Base-by-base conservation (phyloP, 2,113 vertebrate genomes). In the Varanus salvator region DNA sequence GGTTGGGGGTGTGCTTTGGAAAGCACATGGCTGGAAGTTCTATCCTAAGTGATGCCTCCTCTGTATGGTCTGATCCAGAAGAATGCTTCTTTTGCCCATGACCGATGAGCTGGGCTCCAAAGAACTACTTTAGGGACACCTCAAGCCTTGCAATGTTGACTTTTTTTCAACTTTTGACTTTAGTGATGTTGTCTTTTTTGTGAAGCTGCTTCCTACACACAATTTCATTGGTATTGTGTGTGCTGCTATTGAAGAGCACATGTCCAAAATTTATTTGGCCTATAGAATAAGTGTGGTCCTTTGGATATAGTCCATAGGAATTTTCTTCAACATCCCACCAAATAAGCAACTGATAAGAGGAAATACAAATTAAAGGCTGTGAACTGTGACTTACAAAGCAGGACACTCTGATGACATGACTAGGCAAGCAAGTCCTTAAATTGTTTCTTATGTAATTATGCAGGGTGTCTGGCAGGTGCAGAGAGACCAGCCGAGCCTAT, bases 391-490 rank as follows among this genome's bases (percentile, higher is more conserved):
- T 91, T 44, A 52, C 19, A 89, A 69, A 84, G 74, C 91, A 85
- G 68, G 82, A 80, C 23, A 54, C 90, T 93, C 87, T 92, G 86
- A 90, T 94, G 94, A 93, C 57, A 72, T 85, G 94, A 90, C 87
- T 93, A 92, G 91, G 90, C 87, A 95, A 94, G 95, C 93, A 93
- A 48, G 86, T 86, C 90, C 15, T 85, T 86, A 87, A 93, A 95
- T 95, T 94, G 93, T 95, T 96, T 94, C 85, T 95, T 96, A 95
- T 94, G 86, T 93, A 93, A 31, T 19, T n/a, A 80, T 6, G 17
- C 1, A 25, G 48, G 23, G 38, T 21, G 27, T 4, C 78, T 57
- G 50, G 52, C 4, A 25, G 48, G 44, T 34, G 23, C 23, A 50
- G 48, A 25, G 48, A 52, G 48, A 29, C 27, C 77, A 80, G 25